Conservation (phyloP, 64 coral and sea anemone genomes). For the Platygyra sinensis region DNA sequence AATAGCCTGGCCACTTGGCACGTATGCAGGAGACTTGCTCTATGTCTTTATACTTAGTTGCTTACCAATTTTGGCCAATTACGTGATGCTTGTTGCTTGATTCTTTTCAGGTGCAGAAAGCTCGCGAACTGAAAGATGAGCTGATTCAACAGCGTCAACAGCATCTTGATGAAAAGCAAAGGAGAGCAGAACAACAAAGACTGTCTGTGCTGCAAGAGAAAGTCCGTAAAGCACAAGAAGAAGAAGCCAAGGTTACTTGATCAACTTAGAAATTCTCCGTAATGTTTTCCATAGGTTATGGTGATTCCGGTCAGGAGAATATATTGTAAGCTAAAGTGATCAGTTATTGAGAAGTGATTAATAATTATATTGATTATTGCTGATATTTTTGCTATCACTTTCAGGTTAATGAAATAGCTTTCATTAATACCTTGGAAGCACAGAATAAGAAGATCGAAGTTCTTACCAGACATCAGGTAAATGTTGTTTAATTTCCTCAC, state of each 20-base stretch:
- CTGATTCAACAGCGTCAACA: conserved; percentile 79
- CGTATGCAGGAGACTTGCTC: too few species aligned
- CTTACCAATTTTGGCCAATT: too few species aligned
- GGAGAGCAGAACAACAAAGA: conserved; percentile 79
- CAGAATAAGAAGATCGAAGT: conserved; percentile 99
- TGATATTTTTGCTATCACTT: neutral
- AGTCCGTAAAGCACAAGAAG: conserved; percentile 93
- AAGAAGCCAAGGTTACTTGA: conserved; percentile 85
- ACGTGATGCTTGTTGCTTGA: neutral
- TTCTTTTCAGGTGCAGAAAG: conserved; percentile 77
- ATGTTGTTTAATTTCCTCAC: neutral
- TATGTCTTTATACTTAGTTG: too few species aligned
- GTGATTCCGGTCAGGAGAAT: too few species aligned
- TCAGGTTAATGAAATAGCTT: conserved; percentile 99
- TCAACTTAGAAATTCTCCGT: neutral
- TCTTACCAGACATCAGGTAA: conserved; percentile 94
- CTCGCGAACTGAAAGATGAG: conserved; percentile 84
- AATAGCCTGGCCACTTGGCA: too few species aligned
- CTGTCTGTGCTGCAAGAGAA: conserved; percentile 84
- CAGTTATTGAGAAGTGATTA: neutral
- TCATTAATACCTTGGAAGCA: conserved; percentile 96
- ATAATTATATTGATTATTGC: neutral
- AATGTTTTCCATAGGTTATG: neutral
- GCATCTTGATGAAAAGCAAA: conserved; percentile 85
- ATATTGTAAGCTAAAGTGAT: too few species aligned